A percentile compares a stretch with the other conserved stretches of the same genome.
Conservation (phyloP, 2,888 invertebrate genomes). For the Prenolepis imparis region DNA sequence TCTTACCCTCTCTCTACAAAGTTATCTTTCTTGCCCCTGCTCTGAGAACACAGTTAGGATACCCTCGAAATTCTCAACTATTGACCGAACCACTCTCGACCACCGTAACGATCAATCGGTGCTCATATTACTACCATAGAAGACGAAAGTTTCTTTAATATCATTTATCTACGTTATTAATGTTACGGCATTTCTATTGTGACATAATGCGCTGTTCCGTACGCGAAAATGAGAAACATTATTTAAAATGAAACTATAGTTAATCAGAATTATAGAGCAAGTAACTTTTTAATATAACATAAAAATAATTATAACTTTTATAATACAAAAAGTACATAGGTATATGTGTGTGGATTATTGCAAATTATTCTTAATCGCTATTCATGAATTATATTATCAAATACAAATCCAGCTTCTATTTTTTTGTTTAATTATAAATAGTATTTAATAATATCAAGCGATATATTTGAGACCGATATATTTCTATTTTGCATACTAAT, state of each 20-base stretch:
- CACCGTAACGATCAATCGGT: constrained; percentile 74
- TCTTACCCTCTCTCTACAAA: constrained; percentile 85
- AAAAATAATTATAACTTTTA: not conserved
- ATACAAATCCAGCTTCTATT: not conserved
- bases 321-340: not conserved
- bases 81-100: constrained; percentile 77
- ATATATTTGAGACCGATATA: not conserved
- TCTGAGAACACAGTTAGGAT: constrained; percentile 76
- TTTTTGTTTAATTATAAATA: not conserved
- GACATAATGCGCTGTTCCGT: not conserved
- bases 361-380: constrained; percentile 4
- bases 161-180: not conserved
- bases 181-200: not conserved
- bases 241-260: not conserved
- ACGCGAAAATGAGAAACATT: not conserved
- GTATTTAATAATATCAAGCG: not conserved
- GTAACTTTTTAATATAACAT: not conserved
- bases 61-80: constrained; percentile 77
- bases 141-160: constrained; percentile 51
- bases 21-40: constrained; percentile 85
- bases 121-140: constrained; percentile 54
- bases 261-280: not conserved
- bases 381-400: not conserved
- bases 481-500: not conserved
- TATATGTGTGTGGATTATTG: not conserved